These are phyloP conservation scores for Bombyx mandarina DNA, from an alignment of 1,140 invertebrate genomes.

Conservation along the genomic window DNA sequence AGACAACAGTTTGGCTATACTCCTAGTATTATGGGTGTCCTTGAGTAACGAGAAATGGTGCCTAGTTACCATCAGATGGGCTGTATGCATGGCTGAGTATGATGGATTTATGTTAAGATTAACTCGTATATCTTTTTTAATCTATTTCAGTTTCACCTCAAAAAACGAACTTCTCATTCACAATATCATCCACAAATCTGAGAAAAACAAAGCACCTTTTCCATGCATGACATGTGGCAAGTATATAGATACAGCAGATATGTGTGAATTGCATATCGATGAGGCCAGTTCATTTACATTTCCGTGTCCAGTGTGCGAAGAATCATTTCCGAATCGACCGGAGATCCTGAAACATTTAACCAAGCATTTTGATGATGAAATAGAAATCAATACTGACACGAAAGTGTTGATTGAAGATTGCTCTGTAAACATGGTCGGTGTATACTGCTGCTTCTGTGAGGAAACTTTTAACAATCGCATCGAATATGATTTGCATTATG, in stretches of 20 bases:
- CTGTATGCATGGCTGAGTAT: too few relatives aligned
- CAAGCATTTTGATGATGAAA: slow-evolving; percentile 41
- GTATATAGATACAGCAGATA: slow-evolving; percentile 14
- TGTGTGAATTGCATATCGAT: slow-evolving; percentile 40
- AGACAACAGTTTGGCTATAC: too few relatives aligned
- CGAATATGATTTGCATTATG: slow-evolving; percentile 49
- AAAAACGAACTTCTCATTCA: slow-evolving; percentile 47
- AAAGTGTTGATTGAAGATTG: slow-evolving; percentile 26
- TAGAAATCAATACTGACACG: slow-evolving; percentile 13
- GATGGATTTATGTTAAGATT: too few relatives aligned
- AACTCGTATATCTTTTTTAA: background rate
- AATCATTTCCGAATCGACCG: slow-evolving; percentile 28
- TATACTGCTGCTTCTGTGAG: slow-evolving; percentile 42
- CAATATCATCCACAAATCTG: slow-evolving; percentile 37
- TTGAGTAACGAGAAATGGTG: too few relatives aligned
- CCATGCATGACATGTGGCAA: slow-evolving; percentile 34
- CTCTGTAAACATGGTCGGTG: slow-evolving; percentile 41
- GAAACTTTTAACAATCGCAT: slow-evolving; percentile 32
- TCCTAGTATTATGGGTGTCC: too few relatives aligned
- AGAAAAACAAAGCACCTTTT: slow-evolving; percentile 36
- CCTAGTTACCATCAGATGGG: too few relatives aligned
- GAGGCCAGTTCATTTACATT: slow-evolving; percentile 32
- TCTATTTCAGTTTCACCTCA: slow-evolving; percentile 34
- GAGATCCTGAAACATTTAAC: slow-evolving; percentile 38
- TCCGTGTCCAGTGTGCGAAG: slow-evolving; percentile 48